Conservation (phyloP, 1,140 invertebrate species). For the Drosophila ambigua region DNA sequence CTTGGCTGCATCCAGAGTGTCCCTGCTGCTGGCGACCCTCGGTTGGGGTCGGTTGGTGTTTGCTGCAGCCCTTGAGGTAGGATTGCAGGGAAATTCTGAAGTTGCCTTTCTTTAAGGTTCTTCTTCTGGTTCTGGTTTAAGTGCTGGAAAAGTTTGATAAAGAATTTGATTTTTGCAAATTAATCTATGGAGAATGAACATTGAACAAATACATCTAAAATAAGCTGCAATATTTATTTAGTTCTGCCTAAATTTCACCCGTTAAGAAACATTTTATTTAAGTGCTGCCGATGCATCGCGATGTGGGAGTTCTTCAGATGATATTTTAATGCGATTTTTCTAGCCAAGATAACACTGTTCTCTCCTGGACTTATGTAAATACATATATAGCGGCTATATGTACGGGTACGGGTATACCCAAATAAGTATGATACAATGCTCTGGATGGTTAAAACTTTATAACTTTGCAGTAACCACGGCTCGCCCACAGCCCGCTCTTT, state of each 20-base stretch:
- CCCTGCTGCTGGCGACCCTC: slow-evolving; percentile 46
- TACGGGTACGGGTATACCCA: not conserved
- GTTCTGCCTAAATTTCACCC: too few species aligned
- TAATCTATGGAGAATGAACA: too few species aligned
- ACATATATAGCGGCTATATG: too few species aligned
- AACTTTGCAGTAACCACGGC: slow-evolving; percentile 17
- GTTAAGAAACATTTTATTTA: too few species aligned
- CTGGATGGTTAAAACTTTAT: slow-evolving; percentile 71
- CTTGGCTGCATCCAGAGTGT: slow-evolving; percentile 75
- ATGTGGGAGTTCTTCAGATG: too few species aligned
- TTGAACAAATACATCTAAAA: too few species aligned
- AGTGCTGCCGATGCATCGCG: too few species aligned
- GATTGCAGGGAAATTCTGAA: slow-evolving; percentile 4
- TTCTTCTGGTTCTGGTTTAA: not conserved
- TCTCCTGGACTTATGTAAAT: not conserved
- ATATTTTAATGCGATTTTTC: too few species aligned
- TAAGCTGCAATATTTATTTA: too few species aligned
- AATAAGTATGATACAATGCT: slow-evolving; percentile 27
- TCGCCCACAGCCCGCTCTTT: not conserved
- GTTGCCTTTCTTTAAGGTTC: slow-evolving; percentile 6
- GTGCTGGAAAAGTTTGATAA: slow-evolving; percentile 2
- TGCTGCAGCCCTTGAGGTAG: not conserved
- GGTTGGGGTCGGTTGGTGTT: slow-evolving; percentile 9
- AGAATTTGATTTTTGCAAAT: not conserved
- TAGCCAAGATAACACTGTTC: too few species aligned